These are phyloP conservation scores for Circaetus cinerascens DNA, from an alignment of 2,113 vertebrate genomes.

Conservation along the genomic window DNA sequence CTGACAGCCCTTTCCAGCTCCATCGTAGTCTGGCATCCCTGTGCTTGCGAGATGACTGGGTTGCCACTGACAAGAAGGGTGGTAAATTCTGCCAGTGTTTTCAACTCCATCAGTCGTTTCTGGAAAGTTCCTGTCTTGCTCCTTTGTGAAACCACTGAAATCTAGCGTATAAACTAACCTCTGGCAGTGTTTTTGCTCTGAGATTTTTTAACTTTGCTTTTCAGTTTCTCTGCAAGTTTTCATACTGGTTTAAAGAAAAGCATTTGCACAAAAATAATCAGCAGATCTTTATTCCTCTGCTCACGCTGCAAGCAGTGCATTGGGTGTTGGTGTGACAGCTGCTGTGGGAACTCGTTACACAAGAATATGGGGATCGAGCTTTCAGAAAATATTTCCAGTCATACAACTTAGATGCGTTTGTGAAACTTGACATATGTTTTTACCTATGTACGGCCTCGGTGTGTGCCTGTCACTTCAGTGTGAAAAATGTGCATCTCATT, in stretches of 20 bases:
- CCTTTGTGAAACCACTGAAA: background rate
- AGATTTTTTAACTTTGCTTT: background rate
- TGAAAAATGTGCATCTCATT: slow-evolving; percentile 36
- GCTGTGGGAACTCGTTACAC: slow-evolving; percentile 30
- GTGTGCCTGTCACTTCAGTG: background rate
- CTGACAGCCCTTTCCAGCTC: background rate
- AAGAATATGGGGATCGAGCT: background rate
- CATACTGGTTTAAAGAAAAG: background rate
- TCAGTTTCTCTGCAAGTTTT: background rate
- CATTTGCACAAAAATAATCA: slow-evolving; percentile 1
- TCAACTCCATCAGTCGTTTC: background rate
- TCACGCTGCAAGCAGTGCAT: background rate
- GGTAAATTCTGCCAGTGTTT: background rate
- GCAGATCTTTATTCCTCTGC: slow-evolving; percentile 7
- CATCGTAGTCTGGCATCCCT: background rate
- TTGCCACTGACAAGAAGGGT: background rate
- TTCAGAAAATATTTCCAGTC: slow-evolving; percentile 47
- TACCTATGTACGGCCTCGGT: background rate
- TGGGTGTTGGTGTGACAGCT: slow-evolving; percentile 50
- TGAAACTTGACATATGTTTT: slow-evolving; percentile 46
- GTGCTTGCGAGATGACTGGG: background rate
- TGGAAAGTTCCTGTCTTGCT: background rate
- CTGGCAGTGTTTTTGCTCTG: background rate
- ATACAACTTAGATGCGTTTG: background rate
- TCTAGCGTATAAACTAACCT: background rate